A percentile compares a stretch with the other conserved stretches of the same genome.
Evolutionary conservation across 2,888 invertebrate species (phyloP).

Genomic region (Campaea margaritaria): DNA sequence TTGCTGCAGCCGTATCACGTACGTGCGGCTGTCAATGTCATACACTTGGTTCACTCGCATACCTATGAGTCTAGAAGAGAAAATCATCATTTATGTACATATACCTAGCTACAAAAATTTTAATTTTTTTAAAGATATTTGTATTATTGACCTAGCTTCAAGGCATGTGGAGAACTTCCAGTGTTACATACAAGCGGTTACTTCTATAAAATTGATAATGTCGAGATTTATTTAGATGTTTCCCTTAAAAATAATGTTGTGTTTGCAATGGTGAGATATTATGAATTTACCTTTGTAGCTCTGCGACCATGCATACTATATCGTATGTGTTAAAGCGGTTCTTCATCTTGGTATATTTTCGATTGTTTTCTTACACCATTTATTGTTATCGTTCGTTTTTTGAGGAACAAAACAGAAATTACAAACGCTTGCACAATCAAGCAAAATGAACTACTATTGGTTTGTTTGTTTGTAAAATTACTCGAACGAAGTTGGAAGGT

Average conservation of each 20-base stretch:
- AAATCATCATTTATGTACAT: background rate
- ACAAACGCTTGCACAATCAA: background rate
- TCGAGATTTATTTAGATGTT: background rate
- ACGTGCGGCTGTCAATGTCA: conserved; percentile 98
- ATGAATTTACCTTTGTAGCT: conserved; percentile 90
- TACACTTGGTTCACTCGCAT: conserved; percentile 98
- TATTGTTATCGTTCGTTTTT: background rate
- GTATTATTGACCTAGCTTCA: background rate
- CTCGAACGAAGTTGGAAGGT: too few relatives aligned
- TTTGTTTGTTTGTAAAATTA: too few relatives aligned
- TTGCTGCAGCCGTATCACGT: conserved; percentile 94
- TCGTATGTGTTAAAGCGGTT: conserved; percentile 96
- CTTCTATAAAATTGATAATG: background rate
- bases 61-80: conserved; percentile 89
- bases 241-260: background rate
- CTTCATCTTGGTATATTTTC: conserved; percentile 89
- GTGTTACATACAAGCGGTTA: background rate
- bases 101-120: background rate
- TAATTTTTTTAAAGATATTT: background rate
- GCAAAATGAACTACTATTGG: too few relatives aligned
- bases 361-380: conserved; percentile 17
- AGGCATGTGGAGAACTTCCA: background rate
- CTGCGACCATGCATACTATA: conserved; percentile 94
- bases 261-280: conserved; percentile 41
- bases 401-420: background rate